phyloP scores from a whole-genome alignment of 1,140 invertebrate species.

The Penaeus japonicus region DNA sequence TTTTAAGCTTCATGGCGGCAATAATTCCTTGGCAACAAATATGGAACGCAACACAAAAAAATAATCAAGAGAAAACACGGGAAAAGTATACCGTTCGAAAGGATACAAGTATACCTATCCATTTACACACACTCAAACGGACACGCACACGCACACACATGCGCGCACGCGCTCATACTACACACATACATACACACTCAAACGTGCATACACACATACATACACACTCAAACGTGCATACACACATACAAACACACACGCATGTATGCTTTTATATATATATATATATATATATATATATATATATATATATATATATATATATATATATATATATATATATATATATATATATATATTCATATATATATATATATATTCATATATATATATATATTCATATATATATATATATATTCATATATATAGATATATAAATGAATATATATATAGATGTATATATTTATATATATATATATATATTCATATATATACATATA shows the following conservation, averaged over 20 bases:
- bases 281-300: background rate
- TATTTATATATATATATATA: no score
- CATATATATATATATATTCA: background rate
- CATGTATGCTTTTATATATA: background rate
- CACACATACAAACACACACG: background rate
- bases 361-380: constrained; percentile 2
- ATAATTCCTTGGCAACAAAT: no score
- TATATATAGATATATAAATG: background rate
- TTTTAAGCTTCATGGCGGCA: no score
- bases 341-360: background rate
- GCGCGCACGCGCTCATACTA: no score
- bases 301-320: background rate
- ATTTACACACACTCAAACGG: background rate
- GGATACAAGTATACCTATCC: no score
- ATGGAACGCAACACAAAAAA: no score
- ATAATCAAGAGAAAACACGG: no score
- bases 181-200: no score
- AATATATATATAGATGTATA: background rate
- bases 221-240: background rate
- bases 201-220: background rate
- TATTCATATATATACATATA: no score
- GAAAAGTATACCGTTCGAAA: no score
- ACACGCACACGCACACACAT: constrained; percentile 18
- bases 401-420: background rate
- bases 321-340: background rate